Conservation (phyloP, 2,888 invertebrate genomes). For the Trypoxylon attenuatum region DNA sequence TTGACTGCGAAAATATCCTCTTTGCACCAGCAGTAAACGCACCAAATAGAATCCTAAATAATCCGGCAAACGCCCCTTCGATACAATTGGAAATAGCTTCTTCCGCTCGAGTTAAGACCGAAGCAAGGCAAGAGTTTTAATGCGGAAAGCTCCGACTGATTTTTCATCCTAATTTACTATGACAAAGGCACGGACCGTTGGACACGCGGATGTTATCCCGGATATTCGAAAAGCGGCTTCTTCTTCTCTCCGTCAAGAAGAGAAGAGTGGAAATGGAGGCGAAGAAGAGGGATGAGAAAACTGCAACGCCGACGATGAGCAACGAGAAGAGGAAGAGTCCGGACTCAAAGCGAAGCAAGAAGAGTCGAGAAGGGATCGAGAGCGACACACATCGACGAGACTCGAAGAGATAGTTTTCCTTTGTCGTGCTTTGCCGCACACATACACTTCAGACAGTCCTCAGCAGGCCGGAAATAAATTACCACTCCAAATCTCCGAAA, state of each 20-base stretch:
- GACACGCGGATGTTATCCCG: constrained; percentile 15
- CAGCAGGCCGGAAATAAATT: constrained; percentile 58
- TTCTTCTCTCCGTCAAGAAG: neutral
- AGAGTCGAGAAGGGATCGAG: constrained; percentile 21
- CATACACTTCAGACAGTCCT: constrained; percentile 51
- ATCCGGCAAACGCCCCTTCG: constrained; percentile 5
- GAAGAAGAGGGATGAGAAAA: neutral
- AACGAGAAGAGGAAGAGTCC: neutral
- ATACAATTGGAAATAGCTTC: constrained; percentile 17
- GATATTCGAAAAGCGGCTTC: neutral
- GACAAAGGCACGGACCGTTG: constrained; percentile 37
- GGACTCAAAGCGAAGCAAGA: constrained; percentile 1
- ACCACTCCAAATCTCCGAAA: constrained; percentile 61
- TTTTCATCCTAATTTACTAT: constrained; percentile 52
- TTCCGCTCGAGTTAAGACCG: neutral
- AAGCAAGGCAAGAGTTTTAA: constrained; percentile 34
- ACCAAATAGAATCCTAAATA: constrained; percentile 4
- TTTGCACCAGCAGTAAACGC: too few species aligned
- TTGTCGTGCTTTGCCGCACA: constrained; percentile 45
- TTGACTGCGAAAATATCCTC: too few species aligned
- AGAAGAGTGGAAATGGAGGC: neutral
- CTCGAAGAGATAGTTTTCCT: constrained; percentile 56
- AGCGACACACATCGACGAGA: constrained; percentile 49
- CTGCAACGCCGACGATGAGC: constrained; percentile 5
- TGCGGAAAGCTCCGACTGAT: constrained; percentile 32